Conservation (phyloP, 2,888 invertebrate genomes). For the Thumatha senex region DNA sequence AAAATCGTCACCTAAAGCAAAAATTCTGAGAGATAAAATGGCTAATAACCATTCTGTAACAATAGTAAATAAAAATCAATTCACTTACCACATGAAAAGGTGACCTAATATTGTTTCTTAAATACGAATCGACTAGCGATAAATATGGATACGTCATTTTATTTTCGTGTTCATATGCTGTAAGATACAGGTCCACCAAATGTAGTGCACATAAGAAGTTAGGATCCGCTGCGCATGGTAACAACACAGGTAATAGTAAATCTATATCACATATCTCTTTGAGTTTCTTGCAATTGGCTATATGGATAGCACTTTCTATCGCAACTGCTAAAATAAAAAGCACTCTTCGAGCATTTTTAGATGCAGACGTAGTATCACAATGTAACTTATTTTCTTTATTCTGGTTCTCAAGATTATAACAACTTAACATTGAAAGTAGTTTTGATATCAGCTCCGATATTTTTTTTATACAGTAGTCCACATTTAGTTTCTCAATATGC, state of each 20-base stretch:
- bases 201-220: constrained; percentile 77
- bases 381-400: constrained; percentile 53
- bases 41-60: too few species aligned
- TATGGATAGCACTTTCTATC: constrained; percentile 84
- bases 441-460: constrained; percentile 63
- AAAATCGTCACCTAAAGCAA: too few species aligned
- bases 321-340: constrained; percentile 83
- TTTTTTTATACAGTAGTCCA: constrained; percentile 51
- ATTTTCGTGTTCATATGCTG: constrained; percentile 74
- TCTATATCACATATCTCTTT: constrained; percentile 72
- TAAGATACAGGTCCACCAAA: constrained; percentile 80
- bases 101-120: constrained; percentile 86
- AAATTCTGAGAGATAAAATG: too few species aligned
- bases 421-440: constrained; percentile 51
- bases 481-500: constrained; percentile 77
- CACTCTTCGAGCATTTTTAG: constrained; percentile 65
- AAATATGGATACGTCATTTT: constrained; percentile 68
- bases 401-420: constrained; percentile 59
- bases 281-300: constrained; percentile 75
- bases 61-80: neutral
- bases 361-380: constrained; percentile 55
- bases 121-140: constrained; percentile 71
- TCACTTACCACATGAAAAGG: constrained; percentile 86
- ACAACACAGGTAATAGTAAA: constrained; percentile 63
- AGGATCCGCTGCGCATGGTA: constrained; percentile 71